Percentiles rank a stretch among this genome's conserved stretches.
Conservation (phyloP, 2,888 invertebrate genomes). For the Noctua fimbriata region DNA sequence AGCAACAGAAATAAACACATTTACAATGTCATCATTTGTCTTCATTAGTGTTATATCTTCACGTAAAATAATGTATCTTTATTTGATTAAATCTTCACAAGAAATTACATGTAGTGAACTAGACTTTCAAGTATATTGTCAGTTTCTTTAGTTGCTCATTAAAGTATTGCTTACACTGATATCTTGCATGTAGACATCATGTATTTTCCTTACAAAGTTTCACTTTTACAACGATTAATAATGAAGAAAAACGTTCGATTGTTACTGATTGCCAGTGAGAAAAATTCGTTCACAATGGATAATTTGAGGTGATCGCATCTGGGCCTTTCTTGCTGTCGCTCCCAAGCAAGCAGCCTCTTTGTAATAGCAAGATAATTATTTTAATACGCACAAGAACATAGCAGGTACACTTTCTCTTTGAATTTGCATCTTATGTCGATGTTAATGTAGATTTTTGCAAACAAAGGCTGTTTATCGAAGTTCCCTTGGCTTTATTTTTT, state of each 20-base stretch:
- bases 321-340: slow-evolving; percentile 72
- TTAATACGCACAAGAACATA: slow-evolving; percentile 75
- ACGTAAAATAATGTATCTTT: not conserved
- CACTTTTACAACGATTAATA: slow-evolving; percentile 62
- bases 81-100: not conserved
- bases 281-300: slow-evolving; percentile 65
- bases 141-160: slow-evolving; percentile 21
- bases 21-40: slow-evolving; percentile 5
- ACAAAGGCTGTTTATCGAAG: slow-evolving; percentile 44
- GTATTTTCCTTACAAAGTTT: slow-evolving; percentile 59
- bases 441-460: slow-evolving; percentile 49
- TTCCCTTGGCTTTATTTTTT: slow-evolving; percentile 46
- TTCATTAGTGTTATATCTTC: not conserved
- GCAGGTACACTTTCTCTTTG: slow-evolving; percentile 82
- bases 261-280: slow-evolving; percentile 68
- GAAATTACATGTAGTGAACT: slow-evolving; percentile 8
- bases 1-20: not conserved
- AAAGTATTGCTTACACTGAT: slow-evolving; percentile 39
- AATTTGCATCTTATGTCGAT: slow-evolving; percentile 76
- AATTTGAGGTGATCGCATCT: slow-evolving; percentile 56
- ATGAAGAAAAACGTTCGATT: slow-evolving; percentile 65
- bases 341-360: slow-evolving; percentile 72
- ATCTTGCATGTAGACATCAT: slow-evolving; percentile 56
- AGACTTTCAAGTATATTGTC: slow-evolving; percentile 31
- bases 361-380: slow-evolving; percentile 79